These are phyloP conservation scores for Bursaphelenchus mucronatus DNA, from an alignment of 1,140 invertebrate species.

Conservation along the genomic window DNA sequence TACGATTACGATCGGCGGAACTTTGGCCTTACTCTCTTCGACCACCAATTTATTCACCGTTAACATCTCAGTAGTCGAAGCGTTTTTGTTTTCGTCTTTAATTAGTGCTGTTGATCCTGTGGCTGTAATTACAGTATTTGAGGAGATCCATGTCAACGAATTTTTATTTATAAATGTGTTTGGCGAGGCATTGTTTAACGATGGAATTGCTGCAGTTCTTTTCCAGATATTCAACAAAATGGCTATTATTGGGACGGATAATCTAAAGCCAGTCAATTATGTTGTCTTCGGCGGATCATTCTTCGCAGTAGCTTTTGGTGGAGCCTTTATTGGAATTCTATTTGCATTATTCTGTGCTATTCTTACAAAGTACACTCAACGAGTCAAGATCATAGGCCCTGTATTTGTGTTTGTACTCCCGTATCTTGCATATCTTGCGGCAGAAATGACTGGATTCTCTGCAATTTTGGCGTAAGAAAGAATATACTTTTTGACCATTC, in stretches of 20 bases:
- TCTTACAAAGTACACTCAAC: constrained; percentile 45
- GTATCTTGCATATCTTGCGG: constrained; percentile 40
- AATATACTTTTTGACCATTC: not conserved
- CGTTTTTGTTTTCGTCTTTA: constrained; percentile 85
- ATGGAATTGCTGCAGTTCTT: constrained; percentile 70
- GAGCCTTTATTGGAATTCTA: constrained; percentile 83
- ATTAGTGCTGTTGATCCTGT: constrained; percentile 98
- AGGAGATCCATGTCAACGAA: constrained; percentile 67
- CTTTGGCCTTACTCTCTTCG: constrained; percentile 29
- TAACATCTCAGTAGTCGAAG: constrained; percentile 68
- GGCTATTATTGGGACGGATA: constrained; percentile 12
- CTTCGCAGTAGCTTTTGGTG: constrained; percentile 75
- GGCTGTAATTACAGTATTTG: constrained; percentile 67
- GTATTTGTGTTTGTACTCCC: constrained; percentile 44
- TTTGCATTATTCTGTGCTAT: constrained; percentile 87
- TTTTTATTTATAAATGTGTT: constrained; percentile 97
- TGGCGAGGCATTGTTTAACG: constrained; percentile 94
- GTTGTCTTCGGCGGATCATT: constrained; percentile 20
- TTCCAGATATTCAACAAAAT: constrained; percentile 26
- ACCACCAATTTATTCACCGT: constrained; percentile 44
- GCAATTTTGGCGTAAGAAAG: constrained; percentile 39
- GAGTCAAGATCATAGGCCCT: constrained; percentile 30
- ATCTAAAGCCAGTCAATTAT: constrained; percentile 19
- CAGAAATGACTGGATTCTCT: constrained; percentile 49
- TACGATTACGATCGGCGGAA: constrained; percentile 52